phyloP scores from a whole-genome alignment of 2,797 vertebrate species.

The Denticeps clupeoides region DNA sequence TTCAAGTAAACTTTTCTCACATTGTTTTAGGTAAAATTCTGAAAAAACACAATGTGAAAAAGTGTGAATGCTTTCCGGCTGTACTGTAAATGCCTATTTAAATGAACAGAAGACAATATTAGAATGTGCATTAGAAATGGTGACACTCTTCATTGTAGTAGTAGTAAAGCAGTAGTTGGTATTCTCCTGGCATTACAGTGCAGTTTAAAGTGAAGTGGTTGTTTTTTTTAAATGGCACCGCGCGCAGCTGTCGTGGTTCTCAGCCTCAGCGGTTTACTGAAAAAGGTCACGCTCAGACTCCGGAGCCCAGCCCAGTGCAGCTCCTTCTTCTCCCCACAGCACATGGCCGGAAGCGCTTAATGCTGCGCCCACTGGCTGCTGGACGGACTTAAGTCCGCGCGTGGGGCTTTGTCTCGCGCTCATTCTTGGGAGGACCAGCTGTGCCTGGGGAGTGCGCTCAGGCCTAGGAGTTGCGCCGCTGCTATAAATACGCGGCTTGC shows the following conservation, averaged over 20 bases:
- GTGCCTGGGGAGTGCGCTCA: slow-evolving; percentile 64
- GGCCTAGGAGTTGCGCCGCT: slow-evolving; percentile 62
- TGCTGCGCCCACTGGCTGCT: slow-evolving; percentile 54
- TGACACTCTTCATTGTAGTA: no score
- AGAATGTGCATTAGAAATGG: no score
- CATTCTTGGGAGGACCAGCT: slow-evolving; percentile 69
- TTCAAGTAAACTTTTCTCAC: no score
- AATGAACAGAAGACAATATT: no score
- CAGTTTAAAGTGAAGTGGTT: no score
- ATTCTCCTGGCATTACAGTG: no score
- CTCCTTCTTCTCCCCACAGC: slow-evolving; percentile 22
- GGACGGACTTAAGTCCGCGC: slow-evolving; percentile 42
- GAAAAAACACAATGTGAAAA: no score
- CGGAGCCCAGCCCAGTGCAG: slow-evolving; percentile 21
- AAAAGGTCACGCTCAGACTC: slow-evolving; percentile 41
- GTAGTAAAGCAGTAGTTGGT: no score
- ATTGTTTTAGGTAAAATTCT: no score
- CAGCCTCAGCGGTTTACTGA: slow-evolving; percentile 40
- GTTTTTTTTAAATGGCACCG: slow-evolving; percentile 39
- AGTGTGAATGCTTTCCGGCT: no score
- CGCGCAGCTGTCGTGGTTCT: slow-evolving; percentile 51
- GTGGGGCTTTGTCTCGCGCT: slow-evolving; percentile 64
- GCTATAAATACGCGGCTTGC: slow-evolving; percentile 67
- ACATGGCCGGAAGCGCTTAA: slow-evolving; percentile 48
- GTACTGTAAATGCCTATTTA: no score